These are phyloP conservation scores for Drosophila niveifrons DNA, from an alignment of 2,888 invertebrate genomes.

Conservation along the genomic window DNA sequence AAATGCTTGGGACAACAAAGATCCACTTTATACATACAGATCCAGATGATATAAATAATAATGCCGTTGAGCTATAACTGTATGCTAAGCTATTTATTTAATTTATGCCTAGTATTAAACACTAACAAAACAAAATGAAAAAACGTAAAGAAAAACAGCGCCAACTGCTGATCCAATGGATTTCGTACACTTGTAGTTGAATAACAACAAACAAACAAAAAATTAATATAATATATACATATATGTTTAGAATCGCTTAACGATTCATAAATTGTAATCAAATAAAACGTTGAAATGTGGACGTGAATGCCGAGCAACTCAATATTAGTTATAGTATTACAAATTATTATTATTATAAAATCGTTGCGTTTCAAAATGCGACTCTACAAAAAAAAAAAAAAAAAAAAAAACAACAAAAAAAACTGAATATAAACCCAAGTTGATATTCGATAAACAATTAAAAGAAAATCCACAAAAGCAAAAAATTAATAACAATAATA, in stretches of 20 bases:
- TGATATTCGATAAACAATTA: conserved; percentile 61
- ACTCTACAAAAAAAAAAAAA: conserved; percentile 2
- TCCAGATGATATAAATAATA: conserved; percentile 67
- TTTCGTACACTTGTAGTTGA: conserved; percentile 71
- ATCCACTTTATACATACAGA: conserved; percentile 36
- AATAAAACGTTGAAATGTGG: conserved; percentile 50
- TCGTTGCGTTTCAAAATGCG: conserved; percentile 46
- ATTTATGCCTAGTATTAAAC: conserved; percentile 77
- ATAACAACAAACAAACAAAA: conserved; percentile 34
- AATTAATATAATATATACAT: conserved; percentile 13
- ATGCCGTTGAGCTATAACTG: conserved; percentile 70
- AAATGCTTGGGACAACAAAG: conserved; percentile 53
- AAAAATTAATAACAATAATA: conserved; percentile 13
- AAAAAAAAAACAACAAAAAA: conserved; percentile 4
- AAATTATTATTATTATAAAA: conserved; percentile 64
- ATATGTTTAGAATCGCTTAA: conserved; percentile 64
- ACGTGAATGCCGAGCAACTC: conserved; percentile 76
- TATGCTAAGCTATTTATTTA: conserved; percentile 78
- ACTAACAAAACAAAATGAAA: conserved; percentile 28
- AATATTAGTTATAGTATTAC: conserved; percentile 75
- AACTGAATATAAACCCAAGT: conserved; percentile 40
- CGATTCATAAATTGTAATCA: conserved; percentile 71
- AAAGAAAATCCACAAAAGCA: conserved; percentile 11
- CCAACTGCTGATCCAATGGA: conserved; percentile 64
- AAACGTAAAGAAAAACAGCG: conserved; percentile 32